These are phyloP conservation scores for Phyllotis vaccarum DNA, from an alignment of 2,797 vertebrate species.

Conservation along the genomic window DNA sequence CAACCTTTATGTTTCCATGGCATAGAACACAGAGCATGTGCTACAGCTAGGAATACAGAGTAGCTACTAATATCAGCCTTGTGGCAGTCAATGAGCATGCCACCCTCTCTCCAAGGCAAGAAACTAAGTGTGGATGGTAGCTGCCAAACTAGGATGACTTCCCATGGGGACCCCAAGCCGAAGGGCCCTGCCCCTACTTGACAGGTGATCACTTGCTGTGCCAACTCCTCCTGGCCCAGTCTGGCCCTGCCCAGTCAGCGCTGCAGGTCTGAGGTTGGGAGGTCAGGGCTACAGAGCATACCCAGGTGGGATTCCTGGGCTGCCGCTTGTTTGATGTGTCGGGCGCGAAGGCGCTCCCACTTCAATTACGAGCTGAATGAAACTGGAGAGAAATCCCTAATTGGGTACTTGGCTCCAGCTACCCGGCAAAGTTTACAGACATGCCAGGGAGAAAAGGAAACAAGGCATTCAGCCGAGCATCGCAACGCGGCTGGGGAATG, in stretches of 20 bases:
- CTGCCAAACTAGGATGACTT: background rate
- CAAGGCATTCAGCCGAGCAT: conserved; percentile 26
- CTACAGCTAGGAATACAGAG: background rate
- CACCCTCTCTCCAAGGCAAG: background rate
- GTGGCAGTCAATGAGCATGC: background rate
- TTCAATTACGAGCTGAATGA: conserved; percentile 58
- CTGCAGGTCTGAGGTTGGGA: background rate
- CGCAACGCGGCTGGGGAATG: conserved; percentile 4
- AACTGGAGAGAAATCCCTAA: conserved; percentile 67
- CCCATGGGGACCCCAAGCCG: background rate
- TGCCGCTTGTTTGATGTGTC: conserved; percentile 43
- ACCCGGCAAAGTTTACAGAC: conserved; percentile 64
- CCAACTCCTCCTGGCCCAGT: background rate
- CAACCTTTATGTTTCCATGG: background rate
- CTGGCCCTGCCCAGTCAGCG: background rate
- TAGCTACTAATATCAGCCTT: background rate
- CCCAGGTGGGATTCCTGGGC: conserved; percentile 16
- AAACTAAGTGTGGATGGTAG: background rate
- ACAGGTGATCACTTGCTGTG: background rate
- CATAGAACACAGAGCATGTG: background rate
- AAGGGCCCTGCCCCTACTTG: background rate
- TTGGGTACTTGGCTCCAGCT: conserved; percentile 65
- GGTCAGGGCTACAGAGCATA: background rate
- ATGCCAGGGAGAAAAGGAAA: conserved; percentile 67
- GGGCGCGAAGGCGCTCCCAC: conserved; percentile 66